These are phyloP conservation scores for Sycophila texana DNA, from an alignment of 2,888 invertebrate species.

Conservation along the genomic window DNA sequence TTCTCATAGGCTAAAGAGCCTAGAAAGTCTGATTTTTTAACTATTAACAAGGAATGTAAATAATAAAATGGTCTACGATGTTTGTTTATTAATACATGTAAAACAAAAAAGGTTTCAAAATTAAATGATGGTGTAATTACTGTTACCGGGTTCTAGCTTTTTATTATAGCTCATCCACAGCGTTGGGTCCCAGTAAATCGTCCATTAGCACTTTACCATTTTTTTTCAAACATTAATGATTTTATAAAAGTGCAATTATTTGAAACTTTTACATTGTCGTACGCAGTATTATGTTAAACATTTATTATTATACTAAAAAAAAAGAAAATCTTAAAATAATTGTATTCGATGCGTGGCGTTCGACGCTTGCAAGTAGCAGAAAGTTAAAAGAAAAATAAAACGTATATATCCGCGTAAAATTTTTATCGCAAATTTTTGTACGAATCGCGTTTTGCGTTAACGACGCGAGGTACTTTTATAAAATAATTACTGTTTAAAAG, in stretches of 20 bases:
- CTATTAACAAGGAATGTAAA: conserved; percentile 64
- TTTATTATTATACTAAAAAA: too few species aligned
- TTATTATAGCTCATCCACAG: conserved; percentile 58
- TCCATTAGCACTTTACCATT: conserved; percentile 30
- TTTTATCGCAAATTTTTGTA: conserved; percentile 10
- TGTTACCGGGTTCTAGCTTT: conserved; percentile 64
- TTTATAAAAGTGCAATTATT: conserved; percentile 44
- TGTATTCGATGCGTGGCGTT: neutral
- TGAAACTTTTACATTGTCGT: neutral
- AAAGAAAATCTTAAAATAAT: too few species aligned
- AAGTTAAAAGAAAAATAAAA: too few species aligned
- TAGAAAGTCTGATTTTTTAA: conserved; percentile 75
- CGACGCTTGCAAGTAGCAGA: neutral
- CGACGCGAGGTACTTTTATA: neutral
- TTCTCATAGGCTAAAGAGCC: conserved; percentile 69
- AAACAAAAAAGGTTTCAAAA: conserved; percentile 72
- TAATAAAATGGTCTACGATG: conserved; percentile 65
- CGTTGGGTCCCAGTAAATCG: conserved; percentile 51
- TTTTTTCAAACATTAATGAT: conserved; percentile 41
- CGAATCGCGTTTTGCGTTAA: neutral
- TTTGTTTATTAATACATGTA: conserved; percentile 71
- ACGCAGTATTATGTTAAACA: too few species aligned
- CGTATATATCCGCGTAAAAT: too few species aligned
- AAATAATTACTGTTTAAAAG: conserved; percentile 33
- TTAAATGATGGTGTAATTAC: conserved; percentile 69